Evolutionary conservation across 1,140 invertebrate species (phyloP), one percentile per base, ranked within the genome.

Genomic region (Ptiloglossa arizonensis): DNA sequence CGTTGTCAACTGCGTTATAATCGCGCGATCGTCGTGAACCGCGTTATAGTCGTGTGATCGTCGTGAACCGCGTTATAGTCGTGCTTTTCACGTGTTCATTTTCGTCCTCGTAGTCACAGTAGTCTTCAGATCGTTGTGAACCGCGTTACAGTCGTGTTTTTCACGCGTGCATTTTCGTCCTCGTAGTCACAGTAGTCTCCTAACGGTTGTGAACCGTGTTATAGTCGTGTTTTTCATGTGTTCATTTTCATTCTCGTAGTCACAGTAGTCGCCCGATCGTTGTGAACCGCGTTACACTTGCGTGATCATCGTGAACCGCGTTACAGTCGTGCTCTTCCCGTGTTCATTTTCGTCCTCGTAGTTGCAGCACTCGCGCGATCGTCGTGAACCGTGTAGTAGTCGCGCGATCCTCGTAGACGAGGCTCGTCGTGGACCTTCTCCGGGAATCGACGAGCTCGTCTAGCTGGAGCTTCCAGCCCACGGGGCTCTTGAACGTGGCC

Each of bases 281-380:
- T 70, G 41, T 77, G 41, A 8, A 50, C n/a, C n/a, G n/a, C n/a
- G n/a, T n/a, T n/a, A n/a, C n/a, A n/a, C n/a, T n/a, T n/a, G n/a
- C n/a, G n/a, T n/a, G n/a, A n/a, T n/a, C n/a, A n/a, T n/a, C 72
- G 50, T 57, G 64, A 75, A 56, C 66, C 48, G 60, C 74, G 70
- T 81, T 79, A 81, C 81, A 85, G 77, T 84, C 77, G 52, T 76
- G n/a, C n/a, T n/a, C 52, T 38, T 70, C 63, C 56, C 56, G n/a
- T n/a, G 54, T 56, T 63, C 38, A 17, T 44, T 46, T 13, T 56
- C 38, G 44, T 27, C 17, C 50, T 50, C 29, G 11, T 22, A 11
- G 19, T 67, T 35, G 17, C n/a, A n/a, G 9, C 35, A 35, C 13
- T 46, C 62, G 54, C 76, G 70, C 79, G 75, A 79, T 86, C 82